Percentiles rank a stretch among this genome's conserved stretches.
phyloP scores from a whole-genome alignment of 2,888 invertebrate genomes.

The Tetrapedia diversipes region DNA sequence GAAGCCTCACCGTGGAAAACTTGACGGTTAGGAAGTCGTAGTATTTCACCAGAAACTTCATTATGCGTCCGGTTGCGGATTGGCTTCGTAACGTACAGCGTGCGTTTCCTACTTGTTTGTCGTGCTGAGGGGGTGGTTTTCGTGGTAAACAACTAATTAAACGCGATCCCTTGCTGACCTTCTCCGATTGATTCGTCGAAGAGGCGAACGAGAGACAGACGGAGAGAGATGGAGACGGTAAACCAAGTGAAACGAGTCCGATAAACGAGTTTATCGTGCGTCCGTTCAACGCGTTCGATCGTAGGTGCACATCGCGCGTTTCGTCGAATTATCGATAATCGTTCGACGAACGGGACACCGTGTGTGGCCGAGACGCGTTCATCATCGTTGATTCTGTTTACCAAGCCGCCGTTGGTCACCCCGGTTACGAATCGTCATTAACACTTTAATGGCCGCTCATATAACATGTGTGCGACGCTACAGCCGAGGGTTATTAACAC shows the following conservation, averaged over 20 bases:
- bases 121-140: slow-evolving; percentile 31
- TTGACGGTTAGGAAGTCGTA: slow-evolving; percentile 78
- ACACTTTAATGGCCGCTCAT: no score
- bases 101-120: slow-evolving; percentile 51
- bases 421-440: no score
- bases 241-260: slow-evolving; percentile 18
- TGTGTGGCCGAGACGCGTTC: neutral
- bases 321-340: slow-evolving; percentile 21
- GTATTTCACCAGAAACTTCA: slow-evolving; percentile 81
- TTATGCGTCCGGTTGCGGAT: slow-evolving; percentile 64
- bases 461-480: no score
- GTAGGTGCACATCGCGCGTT: neutral
- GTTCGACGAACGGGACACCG: slow-evolving; percentile 29
- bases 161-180: neutral
- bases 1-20: slow-evolving; percentile 78
- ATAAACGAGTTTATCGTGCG: slow-evolving; percentile 10
- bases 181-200: slow-evolving; percentile 6
- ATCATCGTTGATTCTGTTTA: neutral
- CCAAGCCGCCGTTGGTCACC: neutral
- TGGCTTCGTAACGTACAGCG: slow-evolving; percentile 50
- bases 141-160: slow-evolving; percentile 35
- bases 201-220: no score
- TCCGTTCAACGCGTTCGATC: neutral
- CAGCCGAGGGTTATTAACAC: no score
- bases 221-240: no score